These are phyloP conservation scores for Nerophis ophidion DNA, from an alignment of 2,113 vertebrate genomes.

Conservation along the genomic window DNA sequence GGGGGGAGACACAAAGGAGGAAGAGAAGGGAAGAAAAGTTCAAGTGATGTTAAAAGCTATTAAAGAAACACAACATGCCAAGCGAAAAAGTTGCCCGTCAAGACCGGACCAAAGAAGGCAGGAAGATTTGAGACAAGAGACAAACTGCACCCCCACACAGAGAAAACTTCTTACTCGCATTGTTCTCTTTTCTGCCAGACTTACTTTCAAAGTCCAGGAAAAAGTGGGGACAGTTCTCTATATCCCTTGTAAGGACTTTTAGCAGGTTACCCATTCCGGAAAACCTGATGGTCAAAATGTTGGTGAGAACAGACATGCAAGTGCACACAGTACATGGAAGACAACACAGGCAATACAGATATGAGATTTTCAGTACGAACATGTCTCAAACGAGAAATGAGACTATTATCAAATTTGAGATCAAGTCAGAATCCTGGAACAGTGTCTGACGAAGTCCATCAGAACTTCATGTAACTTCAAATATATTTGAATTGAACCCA, in stretches of 20 bases:
- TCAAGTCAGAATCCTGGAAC: too few relatives aligned
- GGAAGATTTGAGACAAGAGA: constrained; percentile 50
- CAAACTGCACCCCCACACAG: constrained; percentile 7
- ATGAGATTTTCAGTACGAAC: too few relatives aligned
- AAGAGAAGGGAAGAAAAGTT: constrained; percentile 24
- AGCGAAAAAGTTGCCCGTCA: constrained; percentile 18
- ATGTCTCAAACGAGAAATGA: too few relatives aligned
- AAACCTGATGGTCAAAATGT: constrained; percentile 83
- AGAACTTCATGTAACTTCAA: too few relatives aligned
- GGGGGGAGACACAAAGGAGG: constrained; percentile 19
- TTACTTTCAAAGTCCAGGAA: constrained; percentile 99
- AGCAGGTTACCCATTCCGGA: constrained; percentile 99
- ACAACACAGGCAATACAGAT: background rate
- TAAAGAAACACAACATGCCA: constrained; percentile 39
- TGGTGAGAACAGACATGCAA: constrained; percentile 32
- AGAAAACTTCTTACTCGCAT: background rate
- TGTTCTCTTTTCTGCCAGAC: constrained; percentile 63
- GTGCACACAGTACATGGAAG: background rate
- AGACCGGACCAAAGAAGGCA: constrained; percentile 2
- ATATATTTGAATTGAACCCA: too few relatives aligned
- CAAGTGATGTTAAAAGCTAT: constrained; percentile 35
- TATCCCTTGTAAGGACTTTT: constrained; percentile 99
- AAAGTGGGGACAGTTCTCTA: constrained; percentile 99
- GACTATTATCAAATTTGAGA: too few relatives aligned
- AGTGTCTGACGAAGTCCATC: too few relatives aligned